phyloP scores from a whole-genome alignment of 2,888 invertebrate genomes.

The Perizoma affinitatum region DNA sequence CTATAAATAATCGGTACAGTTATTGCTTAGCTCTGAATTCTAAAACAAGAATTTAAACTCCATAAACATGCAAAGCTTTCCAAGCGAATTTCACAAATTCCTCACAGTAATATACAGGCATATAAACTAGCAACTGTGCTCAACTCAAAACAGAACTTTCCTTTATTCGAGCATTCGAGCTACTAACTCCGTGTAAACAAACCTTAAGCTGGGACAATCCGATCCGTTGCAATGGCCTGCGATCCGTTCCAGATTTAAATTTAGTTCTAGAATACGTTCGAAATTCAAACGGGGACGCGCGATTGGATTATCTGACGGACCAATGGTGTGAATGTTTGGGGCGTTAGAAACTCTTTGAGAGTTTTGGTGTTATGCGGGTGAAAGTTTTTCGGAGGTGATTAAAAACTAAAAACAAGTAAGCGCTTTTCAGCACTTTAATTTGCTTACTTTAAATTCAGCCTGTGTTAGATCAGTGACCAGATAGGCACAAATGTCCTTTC shows the following conservation, averaged over 20 bases:
- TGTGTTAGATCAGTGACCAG: no score
- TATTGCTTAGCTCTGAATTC: no score
- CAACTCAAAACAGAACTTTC: slow-evolving; percentile 23
- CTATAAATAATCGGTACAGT: no score
- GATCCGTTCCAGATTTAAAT: slow-evolving; percentile 45
- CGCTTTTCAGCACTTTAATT: no score
- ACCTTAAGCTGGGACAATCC: slow-evolving; percentile 34
- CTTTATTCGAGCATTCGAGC: slow-evolving; percentile 12
- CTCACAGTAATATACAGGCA: slow-evolving; percentile 13
- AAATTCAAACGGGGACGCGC: slow-evolving; percentile 45
- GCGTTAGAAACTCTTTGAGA: slow-evolving; percentile 16
- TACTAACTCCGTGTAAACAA: slow-evolving; percentile 35
- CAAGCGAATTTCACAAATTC: slow-evolving; percentile 21
- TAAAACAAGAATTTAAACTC: no score
- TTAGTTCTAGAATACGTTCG: slow-evolving; percentile 42
- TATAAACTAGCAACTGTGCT: slow-evolving; percentile 25
- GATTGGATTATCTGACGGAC: slow-evolving; percentile 44
- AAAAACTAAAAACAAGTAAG: no score
- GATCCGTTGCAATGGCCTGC: slow-evolving; percentile 32
- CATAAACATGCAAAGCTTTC: neutral
- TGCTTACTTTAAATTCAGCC: no score
- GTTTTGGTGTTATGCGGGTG: slow-evolving; percentile 15
- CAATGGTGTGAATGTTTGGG: slow-evolving; percentile 27
- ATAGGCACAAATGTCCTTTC: no score
- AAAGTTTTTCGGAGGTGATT: no score